These are phyloP conservation scores for Dermatemys mawii DNA, from an alignment of 2,113 vertebrate genomes.

Conservation along the genomic window DNA sequence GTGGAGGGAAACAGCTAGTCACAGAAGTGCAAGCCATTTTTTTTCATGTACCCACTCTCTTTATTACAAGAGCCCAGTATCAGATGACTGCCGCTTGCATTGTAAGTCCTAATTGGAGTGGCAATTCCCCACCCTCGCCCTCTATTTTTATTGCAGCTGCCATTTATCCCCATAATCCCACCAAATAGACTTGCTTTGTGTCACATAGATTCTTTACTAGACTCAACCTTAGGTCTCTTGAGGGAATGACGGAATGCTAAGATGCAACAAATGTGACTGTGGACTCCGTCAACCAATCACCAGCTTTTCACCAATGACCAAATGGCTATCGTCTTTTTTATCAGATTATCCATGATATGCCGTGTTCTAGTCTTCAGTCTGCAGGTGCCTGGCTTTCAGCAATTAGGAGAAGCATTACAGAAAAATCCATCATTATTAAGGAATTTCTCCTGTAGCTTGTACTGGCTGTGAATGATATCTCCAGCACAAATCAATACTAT, in stretches of 20 bases:
- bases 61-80: background rate
- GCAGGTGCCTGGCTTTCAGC: slow-evolving; percentile 24
- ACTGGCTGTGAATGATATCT: background rate
- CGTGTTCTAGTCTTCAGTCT: background rate
- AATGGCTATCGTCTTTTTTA: background rate
- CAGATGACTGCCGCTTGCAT: background rate
- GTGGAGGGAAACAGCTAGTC: background rate
- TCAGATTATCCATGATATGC: slow-evolving; percentile 9
- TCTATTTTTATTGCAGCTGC: background rate
- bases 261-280: slow-evolving; percentile 9
- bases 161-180: slow-evolving; percentile 18
- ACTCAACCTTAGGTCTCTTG: background rate
- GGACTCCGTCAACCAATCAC: slow-evolving; percentile 11
- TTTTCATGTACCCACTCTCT: background rate
- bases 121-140: background rate
- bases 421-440: background rate
- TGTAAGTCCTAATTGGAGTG: background rate
- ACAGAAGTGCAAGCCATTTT: background rate
- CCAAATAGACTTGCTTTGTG: slow-evolving; percentile 22
- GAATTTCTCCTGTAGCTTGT: background rate
- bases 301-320: background rate
- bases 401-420: slow-evolving; percentile 18
- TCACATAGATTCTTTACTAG: background rate
- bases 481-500: background rate
- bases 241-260: slow-evolving; percentile 28